phyloP scores from a whole-genome alignment of 2,797 vertebrate genomes.

The Siniperca scherzeri region DNA sequence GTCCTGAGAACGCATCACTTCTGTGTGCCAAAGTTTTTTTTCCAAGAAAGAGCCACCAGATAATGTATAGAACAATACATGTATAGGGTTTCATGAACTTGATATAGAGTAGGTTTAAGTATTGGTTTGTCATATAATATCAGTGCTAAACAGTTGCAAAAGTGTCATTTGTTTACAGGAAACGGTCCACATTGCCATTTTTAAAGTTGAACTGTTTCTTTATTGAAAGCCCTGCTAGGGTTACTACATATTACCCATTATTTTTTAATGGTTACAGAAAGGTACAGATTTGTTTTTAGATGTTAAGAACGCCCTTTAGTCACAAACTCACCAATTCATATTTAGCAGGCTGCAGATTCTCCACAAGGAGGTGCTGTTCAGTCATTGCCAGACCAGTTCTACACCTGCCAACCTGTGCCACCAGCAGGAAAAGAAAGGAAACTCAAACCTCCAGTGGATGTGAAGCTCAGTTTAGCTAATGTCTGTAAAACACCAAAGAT shows the following conservation, averaged over 20 bases:
- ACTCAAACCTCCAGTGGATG: not conserved
- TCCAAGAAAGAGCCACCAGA: too few species aligned
- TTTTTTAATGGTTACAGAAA: not conserved
- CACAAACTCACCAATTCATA: not conserved
- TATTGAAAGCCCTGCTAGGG: too few species aligned
- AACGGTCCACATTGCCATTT: not conserved
- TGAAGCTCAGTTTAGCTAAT: not conserved
- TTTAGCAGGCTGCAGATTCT: not conserved
- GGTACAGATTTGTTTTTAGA: not conserved
- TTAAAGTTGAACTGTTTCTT: too few species aligned
- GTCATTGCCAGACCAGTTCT: not conserved
- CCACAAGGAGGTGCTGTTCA: conserved; percentile 43
- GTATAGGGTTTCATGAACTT: not conserved
- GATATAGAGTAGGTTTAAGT: not conserved
- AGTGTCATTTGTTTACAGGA: not conserved
- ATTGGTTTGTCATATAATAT: not conserved
- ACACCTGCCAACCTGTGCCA: not conserved
- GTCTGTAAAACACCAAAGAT: not conserved
- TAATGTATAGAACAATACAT: too few species aligned
- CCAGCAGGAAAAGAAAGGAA: not conserved
- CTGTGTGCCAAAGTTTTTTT: too few species aligned
- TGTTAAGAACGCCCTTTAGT: not conserved
- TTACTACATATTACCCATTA: not conserved
- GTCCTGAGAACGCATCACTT: too few species aligned
- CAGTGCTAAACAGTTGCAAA: not conserved